Base-by-base conservation (phyloP, 2,888 invertebrate species). In the Drosophila diplacantha region DNA sequence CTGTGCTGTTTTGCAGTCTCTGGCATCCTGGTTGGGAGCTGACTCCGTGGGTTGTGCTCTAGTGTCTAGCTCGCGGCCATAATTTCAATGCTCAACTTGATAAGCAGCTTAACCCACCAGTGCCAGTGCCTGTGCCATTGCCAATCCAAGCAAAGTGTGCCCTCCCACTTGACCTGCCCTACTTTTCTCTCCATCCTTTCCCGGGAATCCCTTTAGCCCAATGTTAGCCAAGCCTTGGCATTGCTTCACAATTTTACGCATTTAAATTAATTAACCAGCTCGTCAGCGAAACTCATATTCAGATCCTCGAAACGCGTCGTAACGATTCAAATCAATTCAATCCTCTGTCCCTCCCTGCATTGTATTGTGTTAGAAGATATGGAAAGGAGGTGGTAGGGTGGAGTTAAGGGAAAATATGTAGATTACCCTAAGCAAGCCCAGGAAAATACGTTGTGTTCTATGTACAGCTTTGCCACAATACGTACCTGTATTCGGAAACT, bases 71-170 rank as follows among this genome's bases (percentile, higher is more conserved):
- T 75, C 74, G 78, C 83, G 80, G 80, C 80, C 83, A 81, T 81
- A 81, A 81, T 81, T 81, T 82, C 78, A 78, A 80, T 82, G 81
- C 82, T 78, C 82, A 82, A 78, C 73, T 81, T 82, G 80, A 78
- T 82, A 82, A 80, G 80, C 83, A 80, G 83, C 83, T 80, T 80
- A 80, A 82, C 82, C 82, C 75, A 74, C 62, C 62, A 69, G 35
- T 62, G 61, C 56, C 69, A 57, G 46, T 58, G 53, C 46, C 69
- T 8, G 43, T 8, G 44, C 44, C 43, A 16, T 26, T 43, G 26
- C 44, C 44, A 53, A 44, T 51, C 47, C 53, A 53, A 41, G 44
- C 71, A 65, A 65, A 76, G 69, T 63, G 58, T 32, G 35, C 22
- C 32, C 37, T 65, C 52, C 58, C 73, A 72, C 67, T 74, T 74